Conservation (phyloP, 2,797 vertebrate species). For the Somateria mollissima region DNA sequence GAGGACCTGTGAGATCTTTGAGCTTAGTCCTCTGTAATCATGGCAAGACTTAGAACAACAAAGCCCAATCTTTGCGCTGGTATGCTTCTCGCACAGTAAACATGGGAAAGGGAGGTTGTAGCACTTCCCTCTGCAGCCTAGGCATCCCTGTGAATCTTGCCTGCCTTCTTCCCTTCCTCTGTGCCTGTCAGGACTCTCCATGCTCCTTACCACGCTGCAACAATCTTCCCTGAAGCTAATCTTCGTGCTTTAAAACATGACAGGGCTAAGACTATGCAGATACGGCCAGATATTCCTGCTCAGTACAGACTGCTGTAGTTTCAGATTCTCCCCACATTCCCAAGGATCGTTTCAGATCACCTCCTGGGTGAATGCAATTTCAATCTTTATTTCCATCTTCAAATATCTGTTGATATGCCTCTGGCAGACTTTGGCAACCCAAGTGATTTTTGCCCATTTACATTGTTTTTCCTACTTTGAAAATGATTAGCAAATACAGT, state of each 20-base stretch:
- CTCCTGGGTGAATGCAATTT: slow-evolving; percentile 19
- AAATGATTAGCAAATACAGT: neutral
- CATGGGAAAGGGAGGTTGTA: neutral
- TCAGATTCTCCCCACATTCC: neutral
- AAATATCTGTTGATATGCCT: slow-evolving; percentile 38
- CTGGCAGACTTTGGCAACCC: neutral
- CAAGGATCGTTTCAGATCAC: slow-evolving; percentile 11
- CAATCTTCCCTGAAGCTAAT: neutral
- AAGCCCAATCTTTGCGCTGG: neutral
- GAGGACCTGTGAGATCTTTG: neutral
- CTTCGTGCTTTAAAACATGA: neutral
- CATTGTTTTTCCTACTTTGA: slow-evolving; percentile 31
- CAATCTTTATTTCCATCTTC: neutral
- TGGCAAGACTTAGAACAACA: neutral
- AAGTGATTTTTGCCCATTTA: slow-evolving; percentile 25
- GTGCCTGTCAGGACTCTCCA: neutral
- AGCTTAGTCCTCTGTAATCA: neutral
- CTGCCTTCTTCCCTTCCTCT: neutral
- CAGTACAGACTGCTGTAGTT: neutral
- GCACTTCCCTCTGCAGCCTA: neutral
- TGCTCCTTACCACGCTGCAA: neutral
- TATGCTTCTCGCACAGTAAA: neutral
- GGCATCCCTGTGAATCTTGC: neutral
- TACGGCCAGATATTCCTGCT: neutral
- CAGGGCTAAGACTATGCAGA: neutral